phyloP scores from a whole-genome alignment of 2,888 invertebrate genomes.

The Bombyx huttoni region DNA sequence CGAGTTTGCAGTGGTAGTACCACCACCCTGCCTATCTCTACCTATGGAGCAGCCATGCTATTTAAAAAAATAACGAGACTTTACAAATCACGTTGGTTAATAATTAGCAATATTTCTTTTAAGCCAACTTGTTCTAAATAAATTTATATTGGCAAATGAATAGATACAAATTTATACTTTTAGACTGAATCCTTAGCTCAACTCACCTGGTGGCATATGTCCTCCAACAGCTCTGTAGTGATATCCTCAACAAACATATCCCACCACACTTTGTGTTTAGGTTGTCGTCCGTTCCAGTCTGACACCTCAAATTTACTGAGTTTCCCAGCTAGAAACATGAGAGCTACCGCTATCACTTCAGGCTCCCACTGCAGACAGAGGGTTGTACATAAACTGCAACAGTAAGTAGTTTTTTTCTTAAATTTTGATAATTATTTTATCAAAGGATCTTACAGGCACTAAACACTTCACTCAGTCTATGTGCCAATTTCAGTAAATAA shows the following conservation, averaged over 20 bases:
- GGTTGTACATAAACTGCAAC: conserved; percentile 88
- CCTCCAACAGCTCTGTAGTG: conserved; percentile 93
- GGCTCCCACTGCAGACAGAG: conserved; percentile 99
- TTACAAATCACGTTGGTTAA: no score
- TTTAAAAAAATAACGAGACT: no score
- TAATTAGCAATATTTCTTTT: no score
- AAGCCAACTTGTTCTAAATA: no score
- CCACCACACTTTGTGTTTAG: conserved; percentile 94
- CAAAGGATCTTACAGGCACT: no score
- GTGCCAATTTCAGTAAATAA: no score
- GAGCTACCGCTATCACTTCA: conserved; percentile 96
- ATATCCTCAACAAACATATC: conserved; percentile 97
- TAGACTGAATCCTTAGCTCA: neutral
- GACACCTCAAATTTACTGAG: conserved; percentile 94
- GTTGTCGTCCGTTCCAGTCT: conserved; percentile 88
- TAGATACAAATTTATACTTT: no score
- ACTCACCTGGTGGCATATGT: conserved; percentile 93
- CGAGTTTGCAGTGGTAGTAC: no score
- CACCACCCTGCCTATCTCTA: no score
- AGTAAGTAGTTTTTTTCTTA: neutral
- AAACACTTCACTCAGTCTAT: no score
- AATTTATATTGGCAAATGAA: no score
- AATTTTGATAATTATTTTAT: neutral
- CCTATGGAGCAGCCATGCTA: no score
- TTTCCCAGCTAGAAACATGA: conserved; percentile 97